Conservation (phyloP, 1,140 invertebrate genomes). For the Megathymus violae region DNA sequence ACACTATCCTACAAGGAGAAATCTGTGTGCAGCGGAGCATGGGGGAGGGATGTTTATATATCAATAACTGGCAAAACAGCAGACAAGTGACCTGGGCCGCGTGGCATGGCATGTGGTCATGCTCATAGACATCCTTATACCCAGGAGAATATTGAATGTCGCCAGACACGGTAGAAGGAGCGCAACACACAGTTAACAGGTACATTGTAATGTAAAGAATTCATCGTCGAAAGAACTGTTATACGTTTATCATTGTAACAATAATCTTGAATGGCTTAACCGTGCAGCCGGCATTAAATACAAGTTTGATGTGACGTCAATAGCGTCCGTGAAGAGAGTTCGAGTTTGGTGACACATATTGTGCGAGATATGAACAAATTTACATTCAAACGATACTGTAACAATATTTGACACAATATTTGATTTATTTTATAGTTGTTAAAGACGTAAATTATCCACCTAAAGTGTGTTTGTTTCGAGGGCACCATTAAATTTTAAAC, state of each 20-base stretch:
- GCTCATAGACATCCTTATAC: no score
- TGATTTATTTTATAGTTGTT: neutral
- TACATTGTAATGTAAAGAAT: neutral
- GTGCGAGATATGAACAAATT: conserved; percentile 41
- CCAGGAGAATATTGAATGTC: no score
- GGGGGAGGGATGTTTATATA: no score
- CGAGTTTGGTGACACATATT: conserved; percentile 37
- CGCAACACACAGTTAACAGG: neutral
- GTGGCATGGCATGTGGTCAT: no score
- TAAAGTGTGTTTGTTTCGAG: neutral
- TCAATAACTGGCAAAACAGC: no score
- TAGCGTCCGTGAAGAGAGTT: conserved; percentile 44
- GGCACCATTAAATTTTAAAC: neutral
- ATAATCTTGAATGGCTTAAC: conserved; percentile 21
- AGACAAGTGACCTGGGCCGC: no score
- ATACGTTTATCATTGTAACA: conserved; percentile 3
- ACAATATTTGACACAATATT: conserved; percentile 19
- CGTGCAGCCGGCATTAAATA: conserved; percentile 20
- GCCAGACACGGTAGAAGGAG: neutral
- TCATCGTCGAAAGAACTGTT: neutral
- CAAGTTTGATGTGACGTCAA: conserved; percentile 51
- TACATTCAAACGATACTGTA: conserved; percentile 39
- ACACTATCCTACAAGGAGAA: no score
- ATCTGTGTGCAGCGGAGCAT: no score
- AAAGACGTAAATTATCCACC: neutral